Evolutionary conservation across 2,113 vertebrate species (phyloP).

Genomic region (Phylloscopus whistleri): DNA sequence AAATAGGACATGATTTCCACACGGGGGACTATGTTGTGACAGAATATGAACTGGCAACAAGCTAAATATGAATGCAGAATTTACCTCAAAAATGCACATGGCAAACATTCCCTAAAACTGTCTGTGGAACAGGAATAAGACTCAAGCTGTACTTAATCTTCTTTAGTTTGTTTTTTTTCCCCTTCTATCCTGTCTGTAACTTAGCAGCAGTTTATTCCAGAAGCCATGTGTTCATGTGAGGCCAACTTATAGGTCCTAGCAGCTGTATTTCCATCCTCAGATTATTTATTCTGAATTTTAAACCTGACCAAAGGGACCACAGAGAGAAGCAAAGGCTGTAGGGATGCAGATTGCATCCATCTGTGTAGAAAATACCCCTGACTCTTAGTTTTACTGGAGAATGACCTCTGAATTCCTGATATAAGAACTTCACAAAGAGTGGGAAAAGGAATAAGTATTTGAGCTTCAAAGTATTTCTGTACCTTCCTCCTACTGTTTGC

Average conservation of each 20-base stretch:
- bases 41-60: background rate
- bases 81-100: background rate
- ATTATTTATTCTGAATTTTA: background rate
- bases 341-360: background rate
- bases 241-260: background rate
- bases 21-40: background rate
- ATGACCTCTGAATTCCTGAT: background rate
- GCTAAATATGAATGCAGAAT: background rate
- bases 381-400: background rate
- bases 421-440: background rate
- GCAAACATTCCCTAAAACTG: background rate
- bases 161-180: background rate
- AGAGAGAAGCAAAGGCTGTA: background rate
- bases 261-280: background rate
- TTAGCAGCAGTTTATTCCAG: background rate
- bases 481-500: background rate
- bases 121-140: background rate
- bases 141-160: background rate
- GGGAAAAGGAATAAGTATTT: background rate
- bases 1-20: background rate
- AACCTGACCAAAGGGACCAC: background rate
- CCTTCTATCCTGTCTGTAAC: background rate
- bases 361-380: background rate
- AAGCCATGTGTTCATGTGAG: background rate
- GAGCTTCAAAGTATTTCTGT: background rate